phyloP scores from a whole-genome alignment of 2,113 vertebrate species.

The Podarcis cretensis region DNA sequence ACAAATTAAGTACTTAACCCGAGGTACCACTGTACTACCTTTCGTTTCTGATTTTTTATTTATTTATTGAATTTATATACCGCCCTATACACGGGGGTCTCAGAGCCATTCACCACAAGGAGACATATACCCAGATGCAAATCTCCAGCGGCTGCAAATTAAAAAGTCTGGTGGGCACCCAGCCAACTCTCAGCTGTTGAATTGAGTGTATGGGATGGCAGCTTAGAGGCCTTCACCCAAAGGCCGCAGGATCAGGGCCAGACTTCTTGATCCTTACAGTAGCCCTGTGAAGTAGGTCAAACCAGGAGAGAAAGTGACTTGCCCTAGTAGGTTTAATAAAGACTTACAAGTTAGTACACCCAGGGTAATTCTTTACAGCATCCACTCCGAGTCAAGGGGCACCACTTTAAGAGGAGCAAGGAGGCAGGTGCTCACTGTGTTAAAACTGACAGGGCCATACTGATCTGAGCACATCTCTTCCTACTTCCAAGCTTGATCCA shows the following conservation, averaged over 20 bases:
- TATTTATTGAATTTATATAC: too few species aligned
- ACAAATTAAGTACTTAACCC: too few species aligned
- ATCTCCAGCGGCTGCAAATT: background rate
- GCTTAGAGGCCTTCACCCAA: too few species aligned
- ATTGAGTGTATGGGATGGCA: background rate
- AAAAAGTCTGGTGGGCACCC: background rate
- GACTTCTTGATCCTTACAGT: background rate
- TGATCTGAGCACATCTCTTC: background rate
- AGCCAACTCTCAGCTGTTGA: background rate
- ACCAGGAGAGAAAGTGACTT: background rate
- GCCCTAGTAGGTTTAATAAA: background rate
- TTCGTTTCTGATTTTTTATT: too few species aligned
- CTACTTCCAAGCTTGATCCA: too few species aligned
- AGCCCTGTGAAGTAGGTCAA: background rate
- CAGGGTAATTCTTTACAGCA: background rate
- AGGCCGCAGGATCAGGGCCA: background rate
- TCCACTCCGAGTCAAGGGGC: background rate
- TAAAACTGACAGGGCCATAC: background rate
- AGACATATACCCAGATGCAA: background rate
- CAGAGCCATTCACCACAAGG: background rate
- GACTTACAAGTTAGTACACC: background rate
- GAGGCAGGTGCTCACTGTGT: background rate
- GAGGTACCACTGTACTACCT: too few species aligned
- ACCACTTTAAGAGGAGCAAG: background rate
- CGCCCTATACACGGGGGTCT: too few species aligned